Percentiles rank a stretch among this genome's conserved stretches.
These are phyloP conservation scores for Oryzias javanicus DNA, from an alignment of 2,113 vertebrate genomes.

Conservation along the genomic window DNA sequence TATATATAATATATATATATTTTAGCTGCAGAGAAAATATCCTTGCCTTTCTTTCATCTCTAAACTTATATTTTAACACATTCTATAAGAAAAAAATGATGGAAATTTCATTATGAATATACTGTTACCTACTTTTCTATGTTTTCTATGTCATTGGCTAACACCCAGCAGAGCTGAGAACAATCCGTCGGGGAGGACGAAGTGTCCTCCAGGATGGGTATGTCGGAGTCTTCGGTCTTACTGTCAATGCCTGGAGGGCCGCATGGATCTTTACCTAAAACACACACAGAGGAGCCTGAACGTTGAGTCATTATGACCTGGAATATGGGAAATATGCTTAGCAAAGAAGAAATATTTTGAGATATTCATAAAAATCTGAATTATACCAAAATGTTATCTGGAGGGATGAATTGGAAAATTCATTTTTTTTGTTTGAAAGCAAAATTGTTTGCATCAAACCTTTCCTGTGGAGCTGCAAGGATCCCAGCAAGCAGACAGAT, in stretches of 20 bases:
- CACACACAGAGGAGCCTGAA: constrained; percentile 31
- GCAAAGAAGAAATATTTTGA: no score
- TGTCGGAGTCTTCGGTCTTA: constrained; percentile 87
- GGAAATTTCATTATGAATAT: not conserved
- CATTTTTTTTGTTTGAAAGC: no score
- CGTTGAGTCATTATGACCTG: not conserved
- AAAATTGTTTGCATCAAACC: constrained; percentile 69
- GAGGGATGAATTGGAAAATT: no score
- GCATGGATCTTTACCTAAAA: constrained; percentile 83
- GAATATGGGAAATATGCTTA: not conserved
- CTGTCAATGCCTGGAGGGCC: constrained; percentile 76
- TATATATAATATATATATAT: no score
- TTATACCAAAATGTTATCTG: no score
- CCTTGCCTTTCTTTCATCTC: no score
- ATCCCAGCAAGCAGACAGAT: constrained; percentile 93
- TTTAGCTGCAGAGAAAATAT: no score
- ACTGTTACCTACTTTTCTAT: constrained; percentile 84
- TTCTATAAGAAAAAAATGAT: no score
- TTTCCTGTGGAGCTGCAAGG: constrained; percentile 96
- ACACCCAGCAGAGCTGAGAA: constrained; percentile 87
- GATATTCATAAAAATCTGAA: no score
- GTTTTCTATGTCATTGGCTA: constrained; percentile 93
- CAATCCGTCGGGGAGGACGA: constrained; percentile 85
- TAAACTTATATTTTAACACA: no score
- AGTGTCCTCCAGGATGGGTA: constrained; percentile 89